phyloP scores from a whole-genome alignment of 2,888 invertebrate genomes.

The Hydriomena furcata region DNA sequence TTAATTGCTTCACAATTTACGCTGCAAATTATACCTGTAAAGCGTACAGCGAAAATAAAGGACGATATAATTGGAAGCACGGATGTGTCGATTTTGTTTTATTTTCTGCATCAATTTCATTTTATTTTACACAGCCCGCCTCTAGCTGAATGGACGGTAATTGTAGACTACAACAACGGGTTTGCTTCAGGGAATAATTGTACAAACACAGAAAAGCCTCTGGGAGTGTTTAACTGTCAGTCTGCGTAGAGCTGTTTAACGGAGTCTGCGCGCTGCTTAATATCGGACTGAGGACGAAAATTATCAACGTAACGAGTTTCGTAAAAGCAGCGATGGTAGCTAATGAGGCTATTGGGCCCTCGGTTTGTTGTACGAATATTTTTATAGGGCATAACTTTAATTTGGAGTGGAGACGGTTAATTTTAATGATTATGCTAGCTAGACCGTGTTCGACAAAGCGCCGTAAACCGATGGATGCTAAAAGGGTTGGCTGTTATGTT shows the following conservation, averaged over 20 bases:
- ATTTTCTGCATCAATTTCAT: constrained; percentile 75
- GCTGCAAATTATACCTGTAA: constrained; percentile 49
- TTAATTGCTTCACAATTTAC: constrained; percentile 57
- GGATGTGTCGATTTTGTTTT: constrained; percentile 71
- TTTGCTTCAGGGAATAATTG: constrained; percentile 81
- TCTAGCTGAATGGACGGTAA: constrained; percentile 78
- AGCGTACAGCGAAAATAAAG: constrained; percentile 43
- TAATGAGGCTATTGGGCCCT: constrained; percentile 76
- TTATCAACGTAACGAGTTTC: constrained; percentile 77
- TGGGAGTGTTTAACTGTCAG: constrained; percentile 78
- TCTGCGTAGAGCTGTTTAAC: constrained; percentile 68
- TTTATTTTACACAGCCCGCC: constrained; percentile 70
- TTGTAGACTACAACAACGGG: constrained; percentile 77
- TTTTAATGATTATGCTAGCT: constrained; percentile 64
- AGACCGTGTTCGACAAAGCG: constrained; percentile 44
- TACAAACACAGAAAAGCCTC: constrained; percentile 73
- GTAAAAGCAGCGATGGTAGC: constrained; percentile 74
- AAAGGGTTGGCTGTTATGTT: constrained; percentile 52
- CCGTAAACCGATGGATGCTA: constrained; percentile 50
- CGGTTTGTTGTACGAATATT: constrained; percentile 73
- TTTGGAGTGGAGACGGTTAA: constrained; percentile 68
- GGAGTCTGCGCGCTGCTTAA: constrained; percentile 64
- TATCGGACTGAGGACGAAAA: constrained; percentile 77
- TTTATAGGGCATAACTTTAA: constrained; percentile 73
- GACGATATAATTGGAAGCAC: constrained; percentile 60